Evolutionary conservation across 2,797 vertebrate genomes (phyloP).

Genomic region (Odontamblyopus lacepedii): DNA sequence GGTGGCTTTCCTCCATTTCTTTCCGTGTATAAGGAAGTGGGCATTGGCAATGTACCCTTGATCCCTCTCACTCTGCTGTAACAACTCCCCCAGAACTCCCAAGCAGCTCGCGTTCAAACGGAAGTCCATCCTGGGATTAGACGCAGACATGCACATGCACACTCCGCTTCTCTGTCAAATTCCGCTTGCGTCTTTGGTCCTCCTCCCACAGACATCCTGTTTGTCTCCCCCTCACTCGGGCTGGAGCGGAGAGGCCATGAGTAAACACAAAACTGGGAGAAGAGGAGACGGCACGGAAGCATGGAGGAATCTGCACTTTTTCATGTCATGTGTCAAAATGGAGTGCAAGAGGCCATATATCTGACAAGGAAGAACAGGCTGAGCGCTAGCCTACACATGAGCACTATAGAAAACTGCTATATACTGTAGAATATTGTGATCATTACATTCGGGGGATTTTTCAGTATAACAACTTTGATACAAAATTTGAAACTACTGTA

Average conservation of each 20-base stretch:
- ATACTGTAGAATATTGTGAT: no score
- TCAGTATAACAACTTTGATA: no score
- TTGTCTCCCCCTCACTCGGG: slow-evolving; percentile 68
- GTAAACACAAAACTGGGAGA: slow-evolving; percentile 58
- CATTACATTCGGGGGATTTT: no score
- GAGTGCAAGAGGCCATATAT: background rate
- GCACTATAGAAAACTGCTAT: background rate
- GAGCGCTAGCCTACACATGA: background rate
- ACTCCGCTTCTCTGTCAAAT: slow-evolving; percentile 69
- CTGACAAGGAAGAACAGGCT: background rate
- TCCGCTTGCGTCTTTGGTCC: slow-evolving; percentile 66
- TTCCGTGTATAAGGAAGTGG: slow-evolving; percentile 38
- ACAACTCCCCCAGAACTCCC: slow-evolving; percentile 75
- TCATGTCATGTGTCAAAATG: slow-evolving; percentile 18
- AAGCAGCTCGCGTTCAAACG: slow-evolving; percentile 66
- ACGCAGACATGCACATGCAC: slow-evolving; percentile 46
- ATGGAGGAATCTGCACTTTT: slow-evolving; percentile 34
- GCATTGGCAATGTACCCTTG: slow-evolving; percentile 56
- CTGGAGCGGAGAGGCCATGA: slow-evolving; percentile 52
- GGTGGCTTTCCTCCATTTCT: slow-evolving; percentile 56
- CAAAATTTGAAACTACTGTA: no score
- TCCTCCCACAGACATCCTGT: slow-evolving; percentile 78
- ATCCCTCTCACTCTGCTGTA: slow-evolving; percentile 53
- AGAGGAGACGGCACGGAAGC: slow-evolving; percentile 33
- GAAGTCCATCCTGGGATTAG: slow-evolving; percentile 77